Evolutionary conservation across 2,888 invertebrate genomes (phyloP), one percentile per base, ranked within the genome.

Genomic region (Scaptomyza parva): DNA sequence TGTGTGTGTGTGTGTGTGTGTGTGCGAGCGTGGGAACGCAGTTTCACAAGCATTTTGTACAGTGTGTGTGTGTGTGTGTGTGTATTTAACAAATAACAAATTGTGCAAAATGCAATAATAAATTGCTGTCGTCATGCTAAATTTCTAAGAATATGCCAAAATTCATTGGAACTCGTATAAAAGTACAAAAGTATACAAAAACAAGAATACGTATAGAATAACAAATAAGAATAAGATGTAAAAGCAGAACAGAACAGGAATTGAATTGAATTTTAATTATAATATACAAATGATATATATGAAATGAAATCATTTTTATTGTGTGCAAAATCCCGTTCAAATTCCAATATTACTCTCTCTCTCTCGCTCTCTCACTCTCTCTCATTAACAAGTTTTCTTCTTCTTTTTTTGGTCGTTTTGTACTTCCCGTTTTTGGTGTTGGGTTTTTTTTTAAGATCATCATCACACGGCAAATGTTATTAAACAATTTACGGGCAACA

Each of bases 11-110:
- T 37, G 37, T 37, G 3, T 37, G 3, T 37, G 9, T 37, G 58
- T 26, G 55, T 28, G 35, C 17, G 14, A 65, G 58, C 66, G 76
- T 73, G 76, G 61, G 73, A 76, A 70, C 24, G 41, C 73, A 69
- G 62, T 48, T 55, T 62, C 12, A 26, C 6, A 3, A 18, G 28
- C 53, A 51, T 33, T 65, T 43, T 20, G 35, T 4, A 8, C 33
- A 20, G 6, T n/a, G 35, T 35, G 35, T 35, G 35, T 35, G n/a
- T 35, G 35, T 35, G n/a, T 35, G 6, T n/a, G 35, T 35, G 35
- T 35, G 35, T 35, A 7, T 35, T 17, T 12, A 45, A 7, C 45
- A 45, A 28, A 20, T 18, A n/a, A 9, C n/a, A 28, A 28, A 26
- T 48, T 45, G 30, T 48, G 39, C 20, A 22, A 40, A 20, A 18